A percentile compares a stretch with the other conserved stretches of the same genome.
Conservation (phyloP, 2,113 vertebrate genomes). For the Limnothrissa miodon region DNA sequence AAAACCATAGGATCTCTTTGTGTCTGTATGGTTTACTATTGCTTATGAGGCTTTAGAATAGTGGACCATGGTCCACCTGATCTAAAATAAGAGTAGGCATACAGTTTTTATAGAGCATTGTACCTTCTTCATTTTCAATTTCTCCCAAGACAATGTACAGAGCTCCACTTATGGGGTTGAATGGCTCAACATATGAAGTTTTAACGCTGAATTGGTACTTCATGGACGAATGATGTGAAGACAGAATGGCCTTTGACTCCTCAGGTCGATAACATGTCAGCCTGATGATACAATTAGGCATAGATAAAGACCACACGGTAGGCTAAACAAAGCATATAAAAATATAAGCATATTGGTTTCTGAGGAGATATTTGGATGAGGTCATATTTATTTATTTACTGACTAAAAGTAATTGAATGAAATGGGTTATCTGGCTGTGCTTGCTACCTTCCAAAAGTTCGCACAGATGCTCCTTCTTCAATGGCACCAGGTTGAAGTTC, state of each 20-base stretch:
- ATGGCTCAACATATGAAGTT: conserved; percentile 86
- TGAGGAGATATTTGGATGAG: background rate
- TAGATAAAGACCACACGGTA: background rate
- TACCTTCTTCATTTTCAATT: conserved; percentile 75
- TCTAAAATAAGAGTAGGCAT: too few relatives aligned
- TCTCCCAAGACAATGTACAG: conserved; percentile 88
- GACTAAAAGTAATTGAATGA: too few relatives aligned
- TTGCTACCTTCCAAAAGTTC: conserved; percentile 85
- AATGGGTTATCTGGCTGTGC: background rate
- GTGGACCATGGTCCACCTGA: too few relatives aligned
- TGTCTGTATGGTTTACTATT: too few relatives aligned
- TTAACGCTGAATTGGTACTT: conserved; percentile 73
- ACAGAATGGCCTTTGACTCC: conserved; percentile 74
- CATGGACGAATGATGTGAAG: conserved; percentile 65
- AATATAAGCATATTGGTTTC: background rate
- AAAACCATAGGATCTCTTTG: too few relatives aligned
- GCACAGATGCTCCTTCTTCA: conserved; percentile 72
- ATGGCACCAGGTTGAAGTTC: conserved; percentile 74
- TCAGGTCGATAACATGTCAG: conserved; percentile 74
- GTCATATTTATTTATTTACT: background rate
- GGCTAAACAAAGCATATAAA: background rate
- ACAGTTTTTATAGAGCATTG: conserved; percentile 31
- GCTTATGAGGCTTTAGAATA: too few relatives aligned
- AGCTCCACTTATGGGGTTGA: conserved; percentile 80
- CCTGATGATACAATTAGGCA: conserved; percentile 57